Evolutionary conservation across 2,797 vertebrate species (phyloP), one percentile per base, ranked within the genome.

Genomic region (Spatula clypeata): DNA sequence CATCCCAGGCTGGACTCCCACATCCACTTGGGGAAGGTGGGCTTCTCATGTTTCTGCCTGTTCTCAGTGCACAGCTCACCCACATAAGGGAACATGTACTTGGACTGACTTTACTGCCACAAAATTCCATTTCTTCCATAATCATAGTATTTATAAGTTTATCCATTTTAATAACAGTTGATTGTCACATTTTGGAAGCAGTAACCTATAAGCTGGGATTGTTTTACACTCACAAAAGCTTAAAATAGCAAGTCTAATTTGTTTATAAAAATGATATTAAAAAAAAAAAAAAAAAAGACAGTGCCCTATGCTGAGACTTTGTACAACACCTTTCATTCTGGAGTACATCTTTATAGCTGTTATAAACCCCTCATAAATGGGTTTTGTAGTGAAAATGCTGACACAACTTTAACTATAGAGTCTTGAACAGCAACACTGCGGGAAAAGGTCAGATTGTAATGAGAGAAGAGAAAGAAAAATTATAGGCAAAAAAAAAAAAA

Each of bases 201-300:
- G 77, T 93, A 96, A 70, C 65, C 55, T 96, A 87, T 91, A 96
- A 96, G 88, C 61, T 66, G 54, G 58, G 87, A 94, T 80, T 96
- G 92, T 40, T 95, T 92, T 94, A 55, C 67, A 45, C 55, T 86
- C 86, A 74, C 95, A 97, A 94, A 95, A 47, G 51, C 93, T 96
- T 92, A 96, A 97, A 97, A 96, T 94, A 97, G 70, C 51, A 97
- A 97, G 91, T 80, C 79, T 76, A 79, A 92, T 96, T 97, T 96
- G 69, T 97, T 97, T 92, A 91, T 97, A 93, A 86, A 93, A 79
- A 82, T 90, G 38, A 81, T 88, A 45, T 88, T 6, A 45, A 45
- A 20, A 45, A 45, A 45, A 89, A 95, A 89, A 95, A 45, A 89
- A 95, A 93, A 82, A 87, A 94, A 94, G 77, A 80, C 93, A 80